These are phyloP conservation scores for Operophtera brumata DNA, from an alignment of 2,888 invertebrate species.

Conservation along the genomic window DNA sequence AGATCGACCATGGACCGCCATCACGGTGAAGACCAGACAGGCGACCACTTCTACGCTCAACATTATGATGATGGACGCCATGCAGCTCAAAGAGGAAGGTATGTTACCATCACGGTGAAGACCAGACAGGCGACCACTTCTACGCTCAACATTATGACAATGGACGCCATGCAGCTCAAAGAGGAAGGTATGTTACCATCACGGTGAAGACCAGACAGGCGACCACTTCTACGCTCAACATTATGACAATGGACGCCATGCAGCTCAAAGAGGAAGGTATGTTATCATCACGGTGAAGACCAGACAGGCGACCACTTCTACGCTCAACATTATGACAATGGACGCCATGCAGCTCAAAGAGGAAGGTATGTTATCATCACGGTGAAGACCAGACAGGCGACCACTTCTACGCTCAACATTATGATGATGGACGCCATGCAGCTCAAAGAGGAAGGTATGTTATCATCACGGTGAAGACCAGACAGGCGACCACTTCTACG, in stretches of 20 bases:
- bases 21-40: constrained; percentile 83
- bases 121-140: constrained; percentile 82
- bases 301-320: constrained; percentile 81
- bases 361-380: constrained; percentile 80
- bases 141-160: constrained; percentile 79
- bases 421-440: constrained; percentile 78
- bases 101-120: constrained; percentile 81
- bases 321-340: constrained; percentile 79
- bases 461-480: constrained; percentile 82
- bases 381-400: constrained; percentile 83
- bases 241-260: constrained; percentile 77
- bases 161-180: constrained; percentile 78
- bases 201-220: constrained; percentile 84
- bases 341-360: constrained; percentile 79
- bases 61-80: constrained; percentile 76
- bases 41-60: constrained; percentile 82
- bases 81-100: constrained; percentile 81
- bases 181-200: constrained; percentile 80
- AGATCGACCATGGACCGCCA: constrained; percentile 81
- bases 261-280: constrained; percentile 80
- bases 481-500: constrained; percentile 82
- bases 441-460: constrained; percentile 78
- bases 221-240: constrained; percentile 80
- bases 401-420: constrained; percentile 80
- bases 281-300: constrained; percentile 83